Evolutionary conservation across 2,113 vertebrate species (phyloP), one percentile per base, ranked within the genome.

Genomic region (Cnemophilus loriae): DNA sequence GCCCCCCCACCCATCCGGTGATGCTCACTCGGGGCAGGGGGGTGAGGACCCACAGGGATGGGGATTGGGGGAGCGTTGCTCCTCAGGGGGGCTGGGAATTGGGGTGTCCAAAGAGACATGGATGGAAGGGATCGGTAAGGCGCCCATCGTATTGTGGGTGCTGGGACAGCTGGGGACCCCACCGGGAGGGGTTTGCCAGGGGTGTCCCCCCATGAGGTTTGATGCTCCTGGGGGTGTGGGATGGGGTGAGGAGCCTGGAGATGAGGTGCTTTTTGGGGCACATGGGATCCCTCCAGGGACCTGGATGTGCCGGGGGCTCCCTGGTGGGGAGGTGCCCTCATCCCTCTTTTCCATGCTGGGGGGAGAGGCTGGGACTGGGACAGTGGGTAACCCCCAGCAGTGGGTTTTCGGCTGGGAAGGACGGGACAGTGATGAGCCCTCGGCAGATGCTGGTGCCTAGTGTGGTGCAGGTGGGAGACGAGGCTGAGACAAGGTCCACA

Each of bases 181-280:
- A 1, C 1, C 3, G 21, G 32, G 16, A 8, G 44, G 9, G 2
- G 20, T 33, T 61, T 18, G 9, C 17, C 0, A 0, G 13, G 61
- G 57, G 3, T 5, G 21, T n/a, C 13, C 28, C 28, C 15, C 8
- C 1, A 2, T 6, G 6, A 28, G 64, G 12, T 56, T n/a, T 11
- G 70, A 1, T 23, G 41, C 27, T 86, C 8, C n/a, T 20, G 27
- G 14, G 41, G 33, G 7, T 11, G 47, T 2, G 14, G 10, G 41
- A 5, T 37, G 77, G 50, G 42, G n/a, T 0, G 5, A 63, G 53
- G 53, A 68, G 28, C 11, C 49, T 7, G 44, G 64, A 24, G 52
- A 8, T 16, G 61, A 33, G 61, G 16, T 9, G 67, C 1, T 17
- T 74, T 73, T 56, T 3, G 50, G 83, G 65, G 41, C 0, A 3